These are phyloP conservation scores for Origma solitaria DNA, from an alignment of 2,113 vertebrate species.

Conservation along the genomic window DNA sequence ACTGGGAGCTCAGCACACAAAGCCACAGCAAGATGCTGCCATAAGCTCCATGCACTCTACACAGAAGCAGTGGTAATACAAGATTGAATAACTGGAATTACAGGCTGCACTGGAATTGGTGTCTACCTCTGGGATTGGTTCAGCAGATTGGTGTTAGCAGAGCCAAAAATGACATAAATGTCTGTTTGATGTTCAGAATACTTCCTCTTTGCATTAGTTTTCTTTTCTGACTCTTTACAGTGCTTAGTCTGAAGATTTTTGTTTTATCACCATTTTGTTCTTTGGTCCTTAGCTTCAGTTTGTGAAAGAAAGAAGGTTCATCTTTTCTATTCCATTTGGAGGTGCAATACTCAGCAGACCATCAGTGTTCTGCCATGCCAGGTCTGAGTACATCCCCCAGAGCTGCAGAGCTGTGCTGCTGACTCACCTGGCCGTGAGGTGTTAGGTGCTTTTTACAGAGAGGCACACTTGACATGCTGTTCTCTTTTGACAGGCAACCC, in stretches of 20 bases:
- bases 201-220: not conserved
- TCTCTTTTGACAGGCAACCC: not conserved
- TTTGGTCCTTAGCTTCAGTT: not conserved
- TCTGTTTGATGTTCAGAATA: not conserved
- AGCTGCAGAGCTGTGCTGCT: not conserved
- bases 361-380: not conserved
- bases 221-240: not conserved
- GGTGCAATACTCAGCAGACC: not conserved
- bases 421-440: not conserved
- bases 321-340: not conserved
- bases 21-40: not conserved
- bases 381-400: not conserved
- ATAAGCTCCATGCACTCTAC: not conserved
- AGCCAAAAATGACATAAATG: constrained; percentile 12
- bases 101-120: not conserved
- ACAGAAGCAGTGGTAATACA: not conserved
- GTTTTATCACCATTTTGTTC: not conserved
- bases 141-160: not conserved
- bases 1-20: constrained; percentile 5
- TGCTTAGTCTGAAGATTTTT: not conserved
- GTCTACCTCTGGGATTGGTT: not conserved
- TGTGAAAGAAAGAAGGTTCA: not conserved
- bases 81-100: constrained; percentile 33
- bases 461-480: not conserved
- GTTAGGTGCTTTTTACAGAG: not conserved